Base-by-base conservation (phyloP, 2,888 invertebrate genomes). In the Calameuta pallipes region DNA sequence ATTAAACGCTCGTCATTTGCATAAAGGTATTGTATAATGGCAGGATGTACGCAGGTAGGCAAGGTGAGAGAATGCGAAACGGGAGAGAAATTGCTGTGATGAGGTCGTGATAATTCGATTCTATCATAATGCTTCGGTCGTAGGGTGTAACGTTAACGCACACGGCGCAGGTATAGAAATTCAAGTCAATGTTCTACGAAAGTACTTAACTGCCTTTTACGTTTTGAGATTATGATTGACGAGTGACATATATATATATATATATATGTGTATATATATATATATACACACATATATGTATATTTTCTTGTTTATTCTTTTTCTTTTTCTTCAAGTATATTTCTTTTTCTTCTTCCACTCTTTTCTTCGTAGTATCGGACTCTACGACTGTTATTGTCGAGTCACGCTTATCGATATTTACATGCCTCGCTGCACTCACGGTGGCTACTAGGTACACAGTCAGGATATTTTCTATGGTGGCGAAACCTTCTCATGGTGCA, bases 41-140 rank as follows among this genome's bases (percentile, higher is more conserved):
- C 56, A 56, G 56, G 56, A 56, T 56, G 23, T 56, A 56, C 23
- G 23, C 56, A 56, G 56, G 56, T 56, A 75, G 74, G 36, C 23
- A 23, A 69, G 71, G 74, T 73, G 41, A 73, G 31, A 73, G 31
- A 56, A 34, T 68, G 79, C 76, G 74, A 76, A 77, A 77, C 75
- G 75, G 71, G 77, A 76, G 80, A 79, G 81, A 81, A 83, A 82
- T 75, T 80, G 76, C 69, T 74, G 77, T 82, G 84, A 85, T 83
- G 81, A 82, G 82, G 81, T 79, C 79, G 79, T 78, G 83, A 83
- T 85, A 84, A 84, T 83, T 84, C 84, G 81, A 84, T 85, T 84
- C 83, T 83, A 85, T 84, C 84, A 80, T 83, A 79, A 81, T 81
- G 79, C 76, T 80, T 80, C 77, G 77, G 77, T 23, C 56, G 23